Base-by-base conservation (phyloP, 2,888 invertebrate genomes). In the Cheilosia impressa region DNA sequence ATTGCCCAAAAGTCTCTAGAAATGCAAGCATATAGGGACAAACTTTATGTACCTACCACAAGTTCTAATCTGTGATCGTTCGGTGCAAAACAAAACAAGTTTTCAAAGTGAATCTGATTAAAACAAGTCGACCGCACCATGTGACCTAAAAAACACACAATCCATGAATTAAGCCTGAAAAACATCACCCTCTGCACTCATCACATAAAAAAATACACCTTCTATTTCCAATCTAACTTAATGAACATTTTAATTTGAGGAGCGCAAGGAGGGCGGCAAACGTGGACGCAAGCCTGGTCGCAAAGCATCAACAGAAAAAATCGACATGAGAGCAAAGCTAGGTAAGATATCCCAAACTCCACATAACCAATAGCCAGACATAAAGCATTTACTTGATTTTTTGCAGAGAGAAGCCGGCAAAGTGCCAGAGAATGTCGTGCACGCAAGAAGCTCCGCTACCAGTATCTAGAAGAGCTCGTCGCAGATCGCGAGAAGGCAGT, bases 391-490 rank as follows among this genome's bases (percentile, higher is more conserved):
- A 2, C n/a, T 17, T 17, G 15, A 0, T 43, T 17, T n/a, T 78
- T 19, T 65, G 82, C 92, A 97, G 98, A 99, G 93, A 95, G 98
- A 87, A 98, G 98, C 92, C 95, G 99, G 89, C 98, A 99, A 93
- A 98, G 98, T 93, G 99, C 99, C 88, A 94, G 98, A 89, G 99
- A 99, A 94, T 99, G 99, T 92, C 95, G 99, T 88, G 98, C 98
- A 58, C 95, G 99, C 68, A 99, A 99, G 93, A 99, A 99, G 92
- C 94, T 99, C 87, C 95, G 99, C 68, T 99, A 99, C 93, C 98
- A 99, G 92, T 99, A 99, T 91, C 93, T 99, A 88, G 98, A 99
- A 92, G 98, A 99, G 93, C 93, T 99, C 88, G 98, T 99, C 4
- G 95, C 97, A 0, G 98, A 98, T 92, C 93, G 98, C 87, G 99